Conservation (phyloP, 2,888 invertebrate species). For the Adelognathus sp. region DNA sequence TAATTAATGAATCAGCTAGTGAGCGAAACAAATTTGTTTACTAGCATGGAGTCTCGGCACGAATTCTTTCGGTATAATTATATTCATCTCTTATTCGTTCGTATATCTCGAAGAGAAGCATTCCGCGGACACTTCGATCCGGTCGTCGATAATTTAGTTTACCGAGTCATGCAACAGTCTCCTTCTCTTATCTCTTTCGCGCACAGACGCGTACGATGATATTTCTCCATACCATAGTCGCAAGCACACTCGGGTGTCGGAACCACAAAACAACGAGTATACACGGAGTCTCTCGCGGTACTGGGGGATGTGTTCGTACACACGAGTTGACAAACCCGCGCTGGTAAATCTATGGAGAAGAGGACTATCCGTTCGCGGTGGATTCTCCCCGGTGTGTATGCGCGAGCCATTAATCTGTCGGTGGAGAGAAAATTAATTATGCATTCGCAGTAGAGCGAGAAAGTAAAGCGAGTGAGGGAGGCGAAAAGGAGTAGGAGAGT, state of each 20-base stretch:
- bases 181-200: neutral
- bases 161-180: constrained; percentile 27
- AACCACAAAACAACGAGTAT: neutral
- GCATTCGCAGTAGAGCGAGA: constrained; percentile 61
- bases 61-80: too few relatives aligned
- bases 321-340: constrained; percentile 52
- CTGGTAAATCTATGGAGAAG: neutral
- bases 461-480: constrained; percentile 35
- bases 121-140: constrained; percentile 42
- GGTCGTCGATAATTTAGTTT: constrained; percentile 44
- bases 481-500: constrained; percentile 26
- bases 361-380: neutral
- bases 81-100: too few relatives aligned
- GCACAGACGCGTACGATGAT: neutral
- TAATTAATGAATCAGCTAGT: too few relatives aligned
- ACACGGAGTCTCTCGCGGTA: neutral
- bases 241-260: neutral
- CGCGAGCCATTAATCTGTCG: constrained; percentile 70
- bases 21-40: too few relatives aligned
- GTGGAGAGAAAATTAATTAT: constrained; percentile 72
- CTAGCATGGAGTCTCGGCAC: too few relatives aligned
- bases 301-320: constrained; percentile 24
- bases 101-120: neutral
- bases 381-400: constrained; percentile 49
- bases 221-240: neutral